Percentiles rank a stretch among this genome's conserved stretches.
These are phyloP conservation scores for Drosophila malerkotliana DNA, from an alignment of 1,140 invertebrate species.

Conservation along the genomic window DNA sequence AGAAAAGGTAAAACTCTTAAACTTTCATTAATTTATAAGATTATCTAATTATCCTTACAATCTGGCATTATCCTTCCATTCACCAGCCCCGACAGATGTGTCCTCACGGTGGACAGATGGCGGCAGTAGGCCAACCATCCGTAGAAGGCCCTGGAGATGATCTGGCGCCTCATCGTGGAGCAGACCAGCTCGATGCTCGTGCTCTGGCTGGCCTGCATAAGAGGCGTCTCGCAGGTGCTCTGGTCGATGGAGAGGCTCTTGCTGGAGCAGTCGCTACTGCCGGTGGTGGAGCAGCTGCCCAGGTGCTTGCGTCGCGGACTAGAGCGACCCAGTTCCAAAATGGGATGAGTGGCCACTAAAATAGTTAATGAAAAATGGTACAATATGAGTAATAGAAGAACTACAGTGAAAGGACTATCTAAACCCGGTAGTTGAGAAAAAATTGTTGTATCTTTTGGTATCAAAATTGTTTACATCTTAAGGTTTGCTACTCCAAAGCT, in stretches of 20 bases:
- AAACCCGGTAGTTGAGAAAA: no score
- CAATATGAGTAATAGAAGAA: no score
- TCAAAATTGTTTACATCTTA: no score
- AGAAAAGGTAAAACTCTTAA: neutral
- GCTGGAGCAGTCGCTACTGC: constrained; percentile 82
- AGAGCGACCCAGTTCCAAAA: constrained; percentile 75
- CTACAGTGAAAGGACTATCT: no score
- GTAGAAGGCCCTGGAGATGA: constrained; percentile 97
- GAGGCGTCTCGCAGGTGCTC: constrained; percentile 84
- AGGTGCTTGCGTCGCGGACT: constrained; percentile 75
- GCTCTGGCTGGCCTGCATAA: constrained; percentile 82
- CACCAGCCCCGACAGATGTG: constrained; percentile 95
- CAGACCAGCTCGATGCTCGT: constrained; percentile 91
- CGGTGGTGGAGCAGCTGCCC: constrained; percentile 83
- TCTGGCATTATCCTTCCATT: constrained; percentile 87
- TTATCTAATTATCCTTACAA: constrained; percentile 80
- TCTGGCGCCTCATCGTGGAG: constrained; percentile 96
- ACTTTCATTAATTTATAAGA: no score
- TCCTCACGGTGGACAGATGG: constrained; percentile 96
- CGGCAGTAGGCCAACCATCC: constrained; percentile 97
- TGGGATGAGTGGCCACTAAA: constrained; percentile 76
- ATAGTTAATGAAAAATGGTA: neutral
- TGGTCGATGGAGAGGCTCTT: constrained; percentile 83
- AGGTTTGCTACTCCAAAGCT: no score
- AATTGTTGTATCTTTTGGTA: no score